phyloP scores from a whole-genome alignment of 2,888 invertebrate genomes.

The Chalcis sispes region DNA sequence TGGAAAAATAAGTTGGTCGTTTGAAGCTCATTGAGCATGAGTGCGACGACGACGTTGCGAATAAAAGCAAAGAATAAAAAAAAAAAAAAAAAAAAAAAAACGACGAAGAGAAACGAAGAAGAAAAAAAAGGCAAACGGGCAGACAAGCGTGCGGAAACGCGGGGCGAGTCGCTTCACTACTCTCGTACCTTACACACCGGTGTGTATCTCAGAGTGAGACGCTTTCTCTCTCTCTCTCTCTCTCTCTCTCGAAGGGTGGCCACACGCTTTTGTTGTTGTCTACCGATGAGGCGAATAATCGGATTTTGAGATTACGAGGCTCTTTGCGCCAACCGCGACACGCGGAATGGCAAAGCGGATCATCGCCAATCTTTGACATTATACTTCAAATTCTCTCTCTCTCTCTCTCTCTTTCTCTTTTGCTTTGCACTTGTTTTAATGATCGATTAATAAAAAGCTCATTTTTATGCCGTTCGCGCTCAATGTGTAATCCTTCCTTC shows the following conservation, averaged over 20 bases:
- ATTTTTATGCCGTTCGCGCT: background rate
- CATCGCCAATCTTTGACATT: constrained; percentile 38
- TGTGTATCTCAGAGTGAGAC: too few species aligned
- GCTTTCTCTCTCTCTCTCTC: too few species aligned
- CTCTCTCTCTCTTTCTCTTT: too few species aligned
- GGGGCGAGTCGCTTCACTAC: too few species aligned
- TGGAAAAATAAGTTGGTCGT: background rate
- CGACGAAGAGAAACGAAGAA: constrained; percentile 47
- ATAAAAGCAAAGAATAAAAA: constrained; percentile 53
- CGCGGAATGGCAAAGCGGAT: constrained; percentile 52
- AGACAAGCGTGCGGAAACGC: constrained; percentile 44
- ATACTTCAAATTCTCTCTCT: constrained; percentile 24
- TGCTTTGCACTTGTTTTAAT: constrained; percentile 36
- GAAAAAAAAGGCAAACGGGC: constrained; percentile 27
- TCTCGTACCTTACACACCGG: too few species aligned
- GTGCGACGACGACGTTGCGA: constrained; percentile 37
- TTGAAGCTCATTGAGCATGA: constrained; percentile 35
- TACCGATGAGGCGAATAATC: constrained; percentile 74
- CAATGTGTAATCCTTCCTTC: too few species aligned
- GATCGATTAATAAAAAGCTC: constrained; percentile 19
- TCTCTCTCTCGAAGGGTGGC: constrained; percentile 56
- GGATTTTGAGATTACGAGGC: constrained; percentile 73
- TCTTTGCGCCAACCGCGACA: constrained; percentile 66
- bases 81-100: too few species aligned
- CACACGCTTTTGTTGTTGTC: constrained; percentile 59